Base-by-base conservation (phyloP, 2,888 invertebrate genomes). In the Drosophila peninsularis region DNA sequence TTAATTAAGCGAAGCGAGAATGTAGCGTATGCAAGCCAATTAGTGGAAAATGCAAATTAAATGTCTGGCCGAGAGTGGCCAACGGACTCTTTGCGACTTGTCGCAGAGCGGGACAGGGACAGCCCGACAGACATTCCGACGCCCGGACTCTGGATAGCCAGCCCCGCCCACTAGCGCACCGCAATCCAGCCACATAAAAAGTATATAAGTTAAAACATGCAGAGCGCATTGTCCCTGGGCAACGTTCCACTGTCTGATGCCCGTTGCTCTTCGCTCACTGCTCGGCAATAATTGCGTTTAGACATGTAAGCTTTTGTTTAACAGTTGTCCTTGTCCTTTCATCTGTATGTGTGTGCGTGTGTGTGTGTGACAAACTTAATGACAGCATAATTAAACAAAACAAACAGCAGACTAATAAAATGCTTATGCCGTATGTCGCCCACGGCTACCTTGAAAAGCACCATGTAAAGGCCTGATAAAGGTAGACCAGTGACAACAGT, bases 11-110 rank as follows among this genome's bases (percentile, higher is more conserved):
- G 81, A 72, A 76, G 73, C 82, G 77, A 77, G 75, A 82, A 75
- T 75, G 69, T 72, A 79, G 67, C 75, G 71, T 79, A 88, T 82
- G 81, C 81, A 69, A 81, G 88, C 85, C 83, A 85, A 85, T 85
- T 82, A 85, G 88, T 77, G 85, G 81, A 85, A 85, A 87, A 87
- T 87, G 88, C 79, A 87, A 85, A 87, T 87, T 80, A 85, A 85
- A 85, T 85, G 82, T 85, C 85, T 85, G 73, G 73, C 68, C 66
- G 79, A 74, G 74, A 74, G 74, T 76, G 71, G 52, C 60, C 61
- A 79, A 24, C 41, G 58, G 65, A 62, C 19, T 49, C 58, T 45
- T 49, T 58, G 55, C 62, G 52, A 47, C 45, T 42, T 32, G 62
- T 52, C 44, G 36, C 63, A 32, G 44, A 44, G 37, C 44, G 41